Evolutionary conservation across 2,113 vertebrate species (phyloP).

Genomic region (Platichthys stellatus): DNA sequence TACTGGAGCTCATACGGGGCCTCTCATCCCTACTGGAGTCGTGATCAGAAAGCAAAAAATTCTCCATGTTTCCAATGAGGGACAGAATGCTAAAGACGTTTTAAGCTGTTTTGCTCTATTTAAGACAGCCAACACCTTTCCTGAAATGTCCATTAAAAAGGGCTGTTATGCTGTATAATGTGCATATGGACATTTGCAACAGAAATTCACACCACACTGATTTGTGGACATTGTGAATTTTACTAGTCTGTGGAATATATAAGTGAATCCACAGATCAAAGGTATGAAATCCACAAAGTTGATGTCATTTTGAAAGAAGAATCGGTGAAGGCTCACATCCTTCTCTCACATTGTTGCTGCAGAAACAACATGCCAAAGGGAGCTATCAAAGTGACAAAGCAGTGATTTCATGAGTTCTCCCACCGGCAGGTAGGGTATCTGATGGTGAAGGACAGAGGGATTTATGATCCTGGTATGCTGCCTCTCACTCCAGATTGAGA

Average conservation of each 20-base stretch:
- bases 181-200: too few species aligned
- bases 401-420: constrained; percentile 5
- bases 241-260: too few species aligned
- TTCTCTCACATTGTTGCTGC: constrained; percentile 13
- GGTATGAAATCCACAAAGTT: background rate
- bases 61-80: constrained; percentile 12
- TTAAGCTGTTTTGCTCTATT: background rate
- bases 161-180: too few species aligned
- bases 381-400: constrained; percentile 42
- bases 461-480: constrained; percentile 27
- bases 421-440: constrained; percentile 12
- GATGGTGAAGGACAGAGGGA: constrained; percentile 40
- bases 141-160: too few species aligned
- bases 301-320: constrained; percentile 10
- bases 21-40: constrained; percentile 5
- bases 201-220: too few species aligned
- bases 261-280: too few species aligned
- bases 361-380: constrained; percentile 26
- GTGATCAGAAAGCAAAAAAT: constrained; percentile 29
- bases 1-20: constrained; percentile 28
- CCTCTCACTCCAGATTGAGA: constrained; percentile 1
- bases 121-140: background rate
- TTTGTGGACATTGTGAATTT: too few species aligned
- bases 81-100: background rate
- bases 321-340: constrained; percentile 2